These are phyloP conservation scores for Macrotrachela quadricornifera DNA, from an alignment of 1,140 invertebrate species.

Conservation along the genomic window DNA sequence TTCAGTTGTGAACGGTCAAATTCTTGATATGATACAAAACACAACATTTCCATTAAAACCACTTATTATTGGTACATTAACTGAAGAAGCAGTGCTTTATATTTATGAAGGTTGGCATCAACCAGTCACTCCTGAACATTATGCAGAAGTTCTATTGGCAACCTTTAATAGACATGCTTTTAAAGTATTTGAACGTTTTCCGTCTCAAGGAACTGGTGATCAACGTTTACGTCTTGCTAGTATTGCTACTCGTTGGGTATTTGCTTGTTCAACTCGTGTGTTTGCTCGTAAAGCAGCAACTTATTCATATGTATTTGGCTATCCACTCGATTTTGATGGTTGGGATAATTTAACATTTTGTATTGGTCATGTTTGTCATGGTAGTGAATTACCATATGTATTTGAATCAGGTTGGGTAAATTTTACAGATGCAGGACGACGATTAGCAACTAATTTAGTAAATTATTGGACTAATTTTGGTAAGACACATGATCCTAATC, in stretches of 20 bases:
- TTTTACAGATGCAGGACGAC: conserved; percentile 10
- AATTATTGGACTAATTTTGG: conserved; percentile 22
- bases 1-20: neutral
- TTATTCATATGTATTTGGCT: conserved; percentile 4
- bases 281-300: no score
- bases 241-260: conserved; percentile 7
- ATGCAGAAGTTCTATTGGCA: neutral
- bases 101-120: neutral
- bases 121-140: neutral
- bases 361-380: conserved; percentile 6
- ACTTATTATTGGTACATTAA: conserved; percentile 4
- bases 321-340: neutral
- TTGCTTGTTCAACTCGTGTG: neutral
- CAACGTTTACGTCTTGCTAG: neutral
- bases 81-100: conserved; percentile 6
- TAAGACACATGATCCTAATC: conserved; percentile 1
- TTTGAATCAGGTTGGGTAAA: neutral
- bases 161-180: conserved; percentile 1
- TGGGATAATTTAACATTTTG: conserved; percentile 6
- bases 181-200: conserved; percentile 1
- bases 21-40: neutral
- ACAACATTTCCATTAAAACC: no score
- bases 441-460: conserved; percentile 13
- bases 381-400: conserved; percentile 3
- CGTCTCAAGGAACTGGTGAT: neutral